phyloP scores from a whole-genome alignment of 2,113 vertebrate species.

The Agelaius phoeniceus region DNA sequence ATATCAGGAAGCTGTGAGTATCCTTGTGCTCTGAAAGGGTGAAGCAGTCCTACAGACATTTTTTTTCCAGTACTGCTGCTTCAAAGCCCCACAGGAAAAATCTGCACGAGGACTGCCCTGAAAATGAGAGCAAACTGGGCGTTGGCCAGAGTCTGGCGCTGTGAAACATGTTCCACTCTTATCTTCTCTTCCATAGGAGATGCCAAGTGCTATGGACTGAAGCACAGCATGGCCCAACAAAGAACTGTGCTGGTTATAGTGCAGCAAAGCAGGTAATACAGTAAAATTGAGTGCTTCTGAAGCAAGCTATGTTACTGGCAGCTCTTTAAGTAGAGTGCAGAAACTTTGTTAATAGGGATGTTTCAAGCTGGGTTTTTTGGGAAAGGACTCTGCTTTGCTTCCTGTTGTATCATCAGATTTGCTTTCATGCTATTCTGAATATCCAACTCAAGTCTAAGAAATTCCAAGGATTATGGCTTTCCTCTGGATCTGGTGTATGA shows the following conservation, averaged over 20 bases:
- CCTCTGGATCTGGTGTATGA: background rate
- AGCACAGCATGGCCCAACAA: background rate
- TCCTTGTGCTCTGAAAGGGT: background rate
- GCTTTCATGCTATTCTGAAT: conserved; percentile 1
- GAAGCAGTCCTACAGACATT: background rate
- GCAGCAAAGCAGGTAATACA: background rate
- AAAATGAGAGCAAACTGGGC: conserved; percentile 2
- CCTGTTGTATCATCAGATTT: background rate
- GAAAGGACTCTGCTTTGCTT: background rate
- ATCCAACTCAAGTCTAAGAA: background rate
- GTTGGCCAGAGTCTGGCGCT: background rate
- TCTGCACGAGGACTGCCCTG: background rate
- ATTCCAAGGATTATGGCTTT: background rate
- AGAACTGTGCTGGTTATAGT: background rate
- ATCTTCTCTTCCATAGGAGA: background rate
- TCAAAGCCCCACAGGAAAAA: background rate
- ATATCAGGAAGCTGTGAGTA: background rate
- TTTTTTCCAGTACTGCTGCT: background rate
- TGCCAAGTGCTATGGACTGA: background rate
- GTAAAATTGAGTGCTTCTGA: background rate
- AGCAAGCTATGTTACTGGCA: background rate
- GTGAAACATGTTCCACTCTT: background rate
- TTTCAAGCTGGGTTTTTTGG: background rate
- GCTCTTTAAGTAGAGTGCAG: background rate
- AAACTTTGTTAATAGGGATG: conserved; percentile 6